phyloP scores from a whole-genome alignment of 1,140 invertebrate species.

The Oncopodura yosiiana region DNA sequence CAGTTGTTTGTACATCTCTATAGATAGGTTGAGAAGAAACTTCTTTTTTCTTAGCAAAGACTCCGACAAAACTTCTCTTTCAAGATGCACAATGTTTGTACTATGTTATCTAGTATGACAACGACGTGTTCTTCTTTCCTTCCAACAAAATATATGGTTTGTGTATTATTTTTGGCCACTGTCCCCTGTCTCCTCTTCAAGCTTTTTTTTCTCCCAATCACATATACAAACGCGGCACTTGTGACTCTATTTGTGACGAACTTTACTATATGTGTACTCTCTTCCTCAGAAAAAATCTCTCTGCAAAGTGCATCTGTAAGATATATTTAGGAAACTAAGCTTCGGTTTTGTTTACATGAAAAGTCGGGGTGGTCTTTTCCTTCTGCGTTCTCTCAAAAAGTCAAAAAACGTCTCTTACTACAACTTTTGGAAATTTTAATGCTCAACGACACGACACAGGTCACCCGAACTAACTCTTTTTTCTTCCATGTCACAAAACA shows the following conservation, averaged over 20 bases:
- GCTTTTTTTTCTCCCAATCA: no score
- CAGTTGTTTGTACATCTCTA: no score
- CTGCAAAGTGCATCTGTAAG: conserved; percentile 6
- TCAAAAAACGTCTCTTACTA: not conserved
- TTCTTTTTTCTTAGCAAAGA: no score
- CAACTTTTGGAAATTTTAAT: no score
- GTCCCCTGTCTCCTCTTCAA: conserved; percentile 13
- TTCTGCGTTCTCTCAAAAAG: conserved; percentile 17
- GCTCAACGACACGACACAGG: no score
- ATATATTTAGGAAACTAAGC: conserved; percentile 10
- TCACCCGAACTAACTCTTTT: no score
- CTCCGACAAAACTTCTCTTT: no score
- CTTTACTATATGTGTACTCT: no score
- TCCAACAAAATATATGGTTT: not conserved
- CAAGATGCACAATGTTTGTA: not conserved
- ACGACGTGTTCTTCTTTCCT: not conserved
- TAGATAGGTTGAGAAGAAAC: no score
- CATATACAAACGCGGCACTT: not conserved
- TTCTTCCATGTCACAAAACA: no score
- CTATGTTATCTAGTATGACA: not conserved
- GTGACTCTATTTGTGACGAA: not conserved
- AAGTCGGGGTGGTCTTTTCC: conserved; percentile 20
- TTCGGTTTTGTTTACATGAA: conserved; percentile 16
- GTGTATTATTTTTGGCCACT: conserved; percentile 23
- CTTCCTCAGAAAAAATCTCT: no score